Base-by-base conservation (phyloP, 2,888 invertebrate genomes). In the Agrotis exclamationis region DNA sequence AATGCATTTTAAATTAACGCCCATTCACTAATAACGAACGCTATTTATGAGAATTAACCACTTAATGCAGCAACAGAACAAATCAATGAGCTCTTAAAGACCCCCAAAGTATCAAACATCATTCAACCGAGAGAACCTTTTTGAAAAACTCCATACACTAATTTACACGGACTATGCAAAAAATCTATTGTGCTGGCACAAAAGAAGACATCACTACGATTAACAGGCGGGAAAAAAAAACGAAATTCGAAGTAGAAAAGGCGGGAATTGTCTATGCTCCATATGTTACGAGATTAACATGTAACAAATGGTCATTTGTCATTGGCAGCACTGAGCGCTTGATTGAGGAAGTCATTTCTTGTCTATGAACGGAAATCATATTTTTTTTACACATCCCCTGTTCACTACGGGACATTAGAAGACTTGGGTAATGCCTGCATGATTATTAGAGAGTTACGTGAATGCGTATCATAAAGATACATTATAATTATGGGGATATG, bases 291-390 rank as follows among this genome's bases (percentile, higher is more conserved):
- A 92, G 95, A 95, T 96, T 94, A 94, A 94, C 92, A 92, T 90
- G 93, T 94, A 93, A 91, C 91, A 87, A 90, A 89, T 87, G 92
- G 93, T 93, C 94, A 96, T 96, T 95, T 94, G 95, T 96, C 96
- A 96, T 93, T 91, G 90, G 88, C 80, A 82, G 86, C 88, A 86
- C 86, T 88, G 88, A 83, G 84, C 77, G 87, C 88, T 93, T 96
- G 96, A 96, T 96, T 96, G 95, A 95, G 96, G 96, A 96, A 96
- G 96, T 94, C 88, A 95, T 96, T 95, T 95, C 94, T 93, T 89
- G 90, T 91, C 88, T 92, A 90, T 90, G 90, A 94, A 91, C 95
- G 96, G 96, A 96, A 94, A 96, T 94, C 93, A 91, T 91, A 91
- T 93, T 94, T 96, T 93, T 93, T 95, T 91, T 87, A 91, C 89